These are phyloP conservation scores for Myotis findleyi DNA, from an alignment of 2,797 vertebrate species.

Conservation along the genomic window DNA sequence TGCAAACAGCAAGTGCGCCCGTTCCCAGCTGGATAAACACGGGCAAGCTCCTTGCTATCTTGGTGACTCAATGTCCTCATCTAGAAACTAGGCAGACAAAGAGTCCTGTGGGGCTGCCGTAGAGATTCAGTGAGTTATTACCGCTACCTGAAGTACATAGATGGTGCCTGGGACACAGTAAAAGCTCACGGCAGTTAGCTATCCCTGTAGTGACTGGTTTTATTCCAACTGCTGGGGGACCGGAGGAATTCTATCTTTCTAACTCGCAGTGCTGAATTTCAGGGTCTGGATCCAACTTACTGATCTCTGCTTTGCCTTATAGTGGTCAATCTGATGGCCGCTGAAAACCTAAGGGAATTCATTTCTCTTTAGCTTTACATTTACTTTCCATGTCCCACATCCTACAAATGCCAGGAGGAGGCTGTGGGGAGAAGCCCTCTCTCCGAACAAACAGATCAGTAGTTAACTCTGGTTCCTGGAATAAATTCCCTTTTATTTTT, in stretches of 20 bases:
- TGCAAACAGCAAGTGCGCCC: background rate
- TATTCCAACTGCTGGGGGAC: background rate
- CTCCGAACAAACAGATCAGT: background rate
- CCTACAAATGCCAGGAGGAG: background rate
- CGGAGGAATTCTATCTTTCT: background rate
- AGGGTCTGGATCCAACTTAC: background rate
- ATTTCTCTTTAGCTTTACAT: background rate
- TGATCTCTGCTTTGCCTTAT: slow-evolving; percentile 63
- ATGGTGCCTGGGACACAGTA: background rate
- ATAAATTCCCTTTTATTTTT: background rate
- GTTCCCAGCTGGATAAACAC: background rate
- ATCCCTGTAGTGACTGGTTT: background rate
- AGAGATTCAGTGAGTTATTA: background rate
- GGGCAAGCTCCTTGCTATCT: background rate
- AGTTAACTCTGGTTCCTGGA: background rate
- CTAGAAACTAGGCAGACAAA: background rate
- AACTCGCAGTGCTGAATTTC: background rate
- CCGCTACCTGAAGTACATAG: background rate
- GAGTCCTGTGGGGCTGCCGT: background rate
- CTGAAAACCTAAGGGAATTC: background rate
- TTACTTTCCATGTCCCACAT: background rate
- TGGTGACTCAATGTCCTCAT: background rate
- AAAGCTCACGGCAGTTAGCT: background rate
- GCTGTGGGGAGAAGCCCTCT: background rate
- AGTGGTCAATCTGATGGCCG: background rate